Evolutionary conservation across 2,888 invertebrate species (phyloP), one percentile per base, ranked within the genome.

Genomic region (Nomada hirtipes): DNA sequence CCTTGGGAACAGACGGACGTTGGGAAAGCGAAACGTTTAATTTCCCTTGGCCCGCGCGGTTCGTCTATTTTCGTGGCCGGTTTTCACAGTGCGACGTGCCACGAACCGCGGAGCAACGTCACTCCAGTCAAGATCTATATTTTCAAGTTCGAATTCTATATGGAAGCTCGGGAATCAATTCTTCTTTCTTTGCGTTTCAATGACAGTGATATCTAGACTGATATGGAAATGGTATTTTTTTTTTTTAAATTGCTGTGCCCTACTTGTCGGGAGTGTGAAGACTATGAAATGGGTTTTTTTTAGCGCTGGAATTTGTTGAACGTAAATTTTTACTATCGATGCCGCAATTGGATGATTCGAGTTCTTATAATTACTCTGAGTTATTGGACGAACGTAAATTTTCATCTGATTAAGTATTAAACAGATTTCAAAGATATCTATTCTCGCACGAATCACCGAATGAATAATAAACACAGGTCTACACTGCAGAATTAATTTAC

Each of bases 41-140:
- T 57, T 82, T 79, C 60, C 57, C 60, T 18, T 71, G 71, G 75
- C 69, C 80, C 85, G 65, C 69, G 76, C 64, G 36, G 4, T 4
- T 52, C 72, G 74, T 76, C 71, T 86, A 86, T 85, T 86, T 85
- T 76, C 78, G 80, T 86, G 61, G 36, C 59, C 67, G 67, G 68
- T 79, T 65, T 79, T 75, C 84, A 67, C 36, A 36, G 36, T 1
- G 36, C 42, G 75, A 13, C 59, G 50, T 18, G 60, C 36, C 67
- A 20, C 55, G 52, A 13, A 44, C 20, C 57, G 52, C n/a, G 52
- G 13, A 36, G 36, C 9, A 26, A 13, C 47, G 52, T 44, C 47
- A 10, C 47, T 64, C 23, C 18, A 47, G 18, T 26, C 47, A 44
- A 64, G 47, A 64, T 64, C 47, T 47, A 50, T 23, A 26, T 64